These are phyloP conservation scores for Philopedon plagiatum DNA, from an alignment of 2,888 invertebrate species.

Conservation along the genomic window DNA sequence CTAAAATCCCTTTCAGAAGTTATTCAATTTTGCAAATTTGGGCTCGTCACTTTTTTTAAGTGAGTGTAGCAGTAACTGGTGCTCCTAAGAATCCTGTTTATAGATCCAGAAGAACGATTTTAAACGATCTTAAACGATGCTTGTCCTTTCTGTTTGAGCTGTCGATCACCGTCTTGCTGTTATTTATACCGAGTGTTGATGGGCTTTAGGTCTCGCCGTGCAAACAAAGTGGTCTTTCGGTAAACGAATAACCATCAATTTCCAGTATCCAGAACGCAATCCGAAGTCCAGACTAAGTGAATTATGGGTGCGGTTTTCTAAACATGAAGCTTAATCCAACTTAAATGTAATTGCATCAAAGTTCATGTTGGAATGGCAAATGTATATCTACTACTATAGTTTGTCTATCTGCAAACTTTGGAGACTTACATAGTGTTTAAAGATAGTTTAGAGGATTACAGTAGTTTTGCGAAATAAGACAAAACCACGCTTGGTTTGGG, in stretches of 20 bases:
- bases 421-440: neutral
- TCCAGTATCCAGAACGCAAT: slow-evolving; percentile 27
- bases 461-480: no score
- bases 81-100: no score
- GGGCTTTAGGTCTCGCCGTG: neutral
- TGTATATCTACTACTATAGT: no score
- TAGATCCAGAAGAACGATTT: no score
- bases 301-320: slow-evolving; percentile 32
- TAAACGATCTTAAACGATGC: no score
- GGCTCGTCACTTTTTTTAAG: no score
- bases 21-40: no score
- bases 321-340: slow-evolving; percentile 31
- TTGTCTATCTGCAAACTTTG: slow-evolving; percentile 1
- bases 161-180: neutral
- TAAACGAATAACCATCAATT: slow-evolving; percentile 36
- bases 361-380: neutral
- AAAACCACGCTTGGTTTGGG: no score
- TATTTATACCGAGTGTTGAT: slow-evolving; percentile 30
- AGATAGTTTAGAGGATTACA: no score
- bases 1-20: no score
- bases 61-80: no score
- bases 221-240: slow-evolving; percentile 15
- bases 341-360: slow-evolving; percentile 17
- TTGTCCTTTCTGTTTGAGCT: neutral
- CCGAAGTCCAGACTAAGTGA: slow-evolving; percentile 37